Conservation (phyloP, 2,888 invertebrate genomes). For the Calameuta filiformis region DNA sequence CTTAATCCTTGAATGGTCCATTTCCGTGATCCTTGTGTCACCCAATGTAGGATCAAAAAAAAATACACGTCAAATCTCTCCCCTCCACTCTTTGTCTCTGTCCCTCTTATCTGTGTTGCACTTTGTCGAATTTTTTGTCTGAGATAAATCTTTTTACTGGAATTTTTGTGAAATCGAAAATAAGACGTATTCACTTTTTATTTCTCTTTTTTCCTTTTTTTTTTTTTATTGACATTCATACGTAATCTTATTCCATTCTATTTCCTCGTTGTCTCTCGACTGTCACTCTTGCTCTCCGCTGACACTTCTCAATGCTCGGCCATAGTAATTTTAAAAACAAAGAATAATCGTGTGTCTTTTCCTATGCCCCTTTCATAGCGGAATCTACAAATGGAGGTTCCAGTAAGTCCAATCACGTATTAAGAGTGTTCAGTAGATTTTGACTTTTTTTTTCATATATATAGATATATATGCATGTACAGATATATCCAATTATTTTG, state of each 20-base stretch:
- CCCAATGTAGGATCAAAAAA: not conserved
- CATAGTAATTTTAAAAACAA: constrained; percentile 15
- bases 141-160: constrained; percentile 12
- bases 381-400: constrained; percentile 80
- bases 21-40: not conserved
- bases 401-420: constrained; percentile 69
- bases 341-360: constrained; percentile 66
- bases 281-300: constrained; percentile 9
- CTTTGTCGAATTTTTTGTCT: constrained; percentile 14
- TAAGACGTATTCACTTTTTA: constrained; percentile 8
- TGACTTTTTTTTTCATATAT: constrained; percentile 25
- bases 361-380: constrained; percentile 68
- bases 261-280: constrained; percentile 10
- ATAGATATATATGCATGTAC: not conserved
- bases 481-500: not conserved
- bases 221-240: not conserved
- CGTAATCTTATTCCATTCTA: not conserved
- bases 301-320: not conserved
- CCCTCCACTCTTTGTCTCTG: not conserved
- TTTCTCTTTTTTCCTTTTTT: not conserved
- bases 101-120: constrained; percentile 10
- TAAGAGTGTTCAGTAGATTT: constrained; percentile 59
- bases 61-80: not conserved
- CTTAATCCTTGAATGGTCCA: not conserved
- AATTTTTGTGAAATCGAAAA: constrained; percentile 6